These are phyloP conservation scores for Tuberolachnus salignus DNA, from an alignment of 2,888 invertebrate genomes.

Conservation along the genomic window DNA sequence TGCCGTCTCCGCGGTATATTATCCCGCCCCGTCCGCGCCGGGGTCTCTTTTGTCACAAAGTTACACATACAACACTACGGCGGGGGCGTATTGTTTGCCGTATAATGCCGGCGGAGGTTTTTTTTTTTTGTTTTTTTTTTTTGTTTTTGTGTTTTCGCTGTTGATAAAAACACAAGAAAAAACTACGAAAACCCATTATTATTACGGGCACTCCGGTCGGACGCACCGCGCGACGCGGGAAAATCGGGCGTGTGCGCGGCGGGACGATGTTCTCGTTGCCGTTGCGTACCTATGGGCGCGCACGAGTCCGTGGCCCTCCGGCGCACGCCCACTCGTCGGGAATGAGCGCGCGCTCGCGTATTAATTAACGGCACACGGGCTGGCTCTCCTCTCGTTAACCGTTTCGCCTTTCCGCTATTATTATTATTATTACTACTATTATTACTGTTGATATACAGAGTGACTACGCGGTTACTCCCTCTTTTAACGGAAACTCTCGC, in stretches of 20 bases:
- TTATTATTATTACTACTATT: not conserved
- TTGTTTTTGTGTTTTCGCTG: not conserved
- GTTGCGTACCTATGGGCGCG: not conserved
- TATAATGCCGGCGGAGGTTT: not conserved
- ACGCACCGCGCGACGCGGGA: not conserved
- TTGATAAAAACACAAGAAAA: not conserved
- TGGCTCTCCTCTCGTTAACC: no score
- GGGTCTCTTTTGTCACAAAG: constrained; percentile 12
- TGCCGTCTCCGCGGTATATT: not conserved
- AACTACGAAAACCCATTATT: no score
- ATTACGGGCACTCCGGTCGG: not conserved
- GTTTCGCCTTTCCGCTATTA: constrained; percentile 47
- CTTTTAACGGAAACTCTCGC: no score
- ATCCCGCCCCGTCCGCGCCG: not conserved
- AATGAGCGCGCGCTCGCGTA: not conserved
- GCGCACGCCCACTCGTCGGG: constrained; percentile 40
- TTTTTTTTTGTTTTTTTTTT: not conserved
- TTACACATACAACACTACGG: not conserved
- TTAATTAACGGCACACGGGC: constrained; percentile 45
- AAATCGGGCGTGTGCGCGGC: no score
- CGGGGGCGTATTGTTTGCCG: no score
- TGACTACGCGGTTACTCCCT: no score
- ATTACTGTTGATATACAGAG: no score
- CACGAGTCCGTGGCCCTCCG: not conserved
- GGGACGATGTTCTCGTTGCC: no score